These are phyloP conservation scores for Nylanderia fulva DNA, from an alignment of 1,140 invertebrate genomes.

Conservation along the genomic window DNA sequence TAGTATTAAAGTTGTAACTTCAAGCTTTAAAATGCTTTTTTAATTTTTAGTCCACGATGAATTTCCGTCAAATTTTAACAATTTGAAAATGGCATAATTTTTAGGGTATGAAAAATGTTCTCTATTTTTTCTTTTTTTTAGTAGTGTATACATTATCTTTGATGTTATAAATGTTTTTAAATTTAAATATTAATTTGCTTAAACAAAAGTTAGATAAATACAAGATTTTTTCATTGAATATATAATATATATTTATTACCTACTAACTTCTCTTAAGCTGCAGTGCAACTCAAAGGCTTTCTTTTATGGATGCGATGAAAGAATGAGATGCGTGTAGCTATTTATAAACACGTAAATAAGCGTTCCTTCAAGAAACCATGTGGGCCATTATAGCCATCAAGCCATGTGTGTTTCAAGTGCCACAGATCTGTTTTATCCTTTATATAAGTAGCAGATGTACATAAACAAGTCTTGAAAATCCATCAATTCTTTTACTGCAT, in stretches of 20 bases:
- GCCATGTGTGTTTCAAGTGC: slow-evolving; percentile 66
- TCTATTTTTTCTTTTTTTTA: slow-evolving; percentile 9
- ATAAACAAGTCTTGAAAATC: background rate
- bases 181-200: background rate
- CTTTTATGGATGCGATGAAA: slow-evolving; percentile 38
- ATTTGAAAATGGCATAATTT: too few species aligned
- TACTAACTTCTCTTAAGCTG: background rate
- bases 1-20: too few species aligned
- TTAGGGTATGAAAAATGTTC: too few species aligned
- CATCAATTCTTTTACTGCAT: background rate
- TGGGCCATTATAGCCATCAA: slow-evolving; percentile 63
- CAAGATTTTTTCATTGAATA: background rate
- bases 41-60: too few species aligned
- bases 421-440: slow-evolving; percentile 42
- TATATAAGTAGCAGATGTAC: slow-evolving; percentile 3
- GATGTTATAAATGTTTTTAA: background rate
- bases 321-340: slow-evolving; percentile 62
- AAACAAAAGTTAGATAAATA: background rate
- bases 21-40: too few species aligned
- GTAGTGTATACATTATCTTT: too few species aligned
- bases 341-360: slow-evolving; percentile 71
- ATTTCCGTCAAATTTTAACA: too few species aligned
- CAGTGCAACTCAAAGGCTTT: background rate
- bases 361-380: slow-evolving; percentile 67
- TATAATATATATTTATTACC: background rate